Evolutionary conservation across 1,140 invertebrate genomes (phyloP), one percentile per base, ranked within the genome.

Genomic region (Drosophila burlai): DNA sequence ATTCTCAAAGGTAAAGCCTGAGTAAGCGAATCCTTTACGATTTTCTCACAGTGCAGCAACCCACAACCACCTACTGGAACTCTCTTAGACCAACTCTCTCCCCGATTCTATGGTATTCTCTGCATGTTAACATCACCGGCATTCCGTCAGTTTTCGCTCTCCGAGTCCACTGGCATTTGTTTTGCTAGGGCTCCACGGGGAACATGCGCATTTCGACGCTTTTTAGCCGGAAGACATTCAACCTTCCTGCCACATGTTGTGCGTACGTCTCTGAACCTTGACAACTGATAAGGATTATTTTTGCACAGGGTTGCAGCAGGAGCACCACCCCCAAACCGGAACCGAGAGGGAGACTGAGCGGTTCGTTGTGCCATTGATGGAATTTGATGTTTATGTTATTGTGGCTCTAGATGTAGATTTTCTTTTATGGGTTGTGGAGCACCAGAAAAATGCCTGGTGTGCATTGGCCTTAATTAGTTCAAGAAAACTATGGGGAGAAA

Each of bases 231-330:
- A 77, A 78, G 75, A 62, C 75, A 62, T 78, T 69, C 84, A 85
- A 81, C 84, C 85, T 90, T 79, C 81, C 81, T 90, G 84, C 84
- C 84, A 89, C 84, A 89, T 90, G 84, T 89, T 89, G 85, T 89
- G 81, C 73, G 83, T 77, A 69, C 75, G 65, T 79, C 49, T 77
- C 46, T 83, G 66, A 87, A 87, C 85, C 85, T 89, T 89, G 82
- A 85, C 86, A 90, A 90, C 85, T 90, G 85, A 90, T 90, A 90
- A 90, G 85, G 78, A 85, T 76, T 85, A 81, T 52, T 69, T 80
- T 73, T 77, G 71, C 71, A 86, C 83, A 83, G 83, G 84, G 84
- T 89, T 85, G 83, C 84, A 80, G 49, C 72, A 66, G 13, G 4
- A 24, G 31, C 36, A 29, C 29, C 66, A 38, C 29, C 66, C 47